phyloP scores from a whole-genome alignment of 2,797 vertebrate genomes.

The Okamejei kenojei region DNA sequence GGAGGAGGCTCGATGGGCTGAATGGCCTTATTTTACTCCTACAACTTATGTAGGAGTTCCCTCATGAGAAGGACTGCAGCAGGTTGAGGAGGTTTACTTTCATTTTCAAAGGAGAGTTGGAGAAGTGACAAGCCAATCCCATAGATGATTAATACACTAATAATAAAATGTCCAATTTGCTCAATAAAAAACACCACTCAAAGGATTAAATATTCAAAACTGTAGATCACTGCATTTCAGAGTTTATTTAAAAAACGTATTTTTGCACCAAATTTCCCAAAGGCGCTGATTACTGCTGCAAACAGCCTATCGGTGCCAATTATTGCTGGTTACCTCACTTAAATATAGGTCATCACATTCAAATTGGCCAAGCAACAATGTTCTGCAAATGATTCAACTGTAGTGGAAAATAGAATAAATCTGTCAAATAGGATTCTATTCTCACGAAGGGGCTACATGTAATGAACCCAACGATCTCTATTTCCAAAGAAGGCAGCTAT shows the following conservation, averaged over 20 bases:
- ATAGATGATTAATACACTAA: too few species aligned
- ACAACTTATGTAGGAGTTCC: too few species aligned
- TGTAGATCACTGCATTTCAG: background rate
- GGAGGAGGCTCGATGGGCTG: too few species aligned
- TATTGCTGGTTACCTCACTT: background rate
- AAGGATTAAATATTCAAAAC: background rate
- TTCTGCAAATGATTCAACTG: background rate
- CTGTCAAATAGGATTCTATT: background rate
- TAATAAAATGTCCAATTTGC: too few species aligned
- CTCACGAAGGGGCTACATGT: background rate
- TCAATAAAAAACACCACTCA: background rate
- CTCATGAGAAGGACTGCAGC: too few species aligned
- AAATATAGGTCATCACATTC: background rate
- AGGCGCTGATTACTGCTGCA: background rate
- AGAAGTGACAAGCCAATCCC: too few species aligned
- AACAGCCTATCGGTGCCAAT: background rate
- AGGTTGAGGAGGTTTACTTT: too few species aligned
- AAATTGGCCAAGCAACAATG: background rate
- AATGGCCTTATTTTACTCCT: too few species aligned
- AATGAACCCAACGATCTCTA: background rate
- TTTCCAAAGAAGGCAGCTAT: background rate
- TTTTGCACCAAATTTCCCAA: background rate
- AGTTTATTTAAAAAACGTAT: background rate
- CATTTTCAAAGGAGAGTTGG: too few species aligned
- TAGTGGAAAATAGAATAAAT: background rate